phyloP scores from a whole-genome alignment of 2,888 invertebrate species.

The Ashinkailepas kermadecensis region DNA sequence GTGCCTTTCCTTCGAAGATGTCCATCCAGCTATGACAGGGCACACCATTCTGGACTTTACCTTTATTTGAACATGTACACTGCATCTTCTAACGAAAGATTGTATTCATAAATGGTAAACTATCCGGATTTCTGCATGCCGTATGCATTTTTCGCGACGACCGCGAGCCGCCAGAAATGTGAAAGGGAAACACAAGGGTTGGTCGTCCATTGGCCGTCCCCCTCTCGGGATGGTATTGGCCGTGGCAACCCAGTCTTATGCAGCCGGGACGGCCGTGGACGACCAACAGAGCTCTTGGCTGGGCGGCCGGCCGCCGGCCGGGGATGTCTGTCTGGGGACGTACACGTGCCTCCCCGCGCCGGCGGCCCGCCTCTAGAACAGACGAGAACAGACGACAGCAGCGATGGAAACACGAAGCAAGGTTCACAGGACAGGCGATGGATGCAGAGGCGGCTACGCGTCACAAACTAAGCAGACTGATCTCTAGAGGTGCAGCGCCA shows the following conservation, averaged over 20 bases:
- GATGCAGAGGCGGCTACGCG: neutral
- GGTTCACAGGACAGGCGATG: neutral
- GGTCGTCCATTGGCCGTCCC: neutral
- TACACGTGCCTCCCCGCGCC: constrained; percentile 14
- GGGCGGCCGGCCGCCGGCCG: neutral
- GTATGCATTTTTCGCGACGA: neutral
- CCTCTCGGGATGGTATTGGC: neutral
- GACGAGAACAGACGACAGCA: neutral
- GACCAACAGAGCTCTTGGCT: neutral
- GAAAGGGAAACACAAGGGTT: neutral
- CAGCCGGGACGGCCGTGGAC: constrained; percentile 4
- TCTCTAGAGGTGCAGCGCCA: too few species aligned
- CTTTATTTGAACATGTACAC: constrained; percentile 15
- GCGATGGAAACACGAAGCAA: neutral
- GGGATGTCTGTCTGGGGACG: constrained; percentile 2
- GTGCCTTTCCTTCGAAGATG: too few species aligned
- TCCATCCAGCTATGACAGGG: neutral
- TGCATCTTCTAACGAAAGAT: neutral
- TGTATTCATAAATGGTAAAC: neutral
- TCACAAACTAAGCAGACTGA: neutral
- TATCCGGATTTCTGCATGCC: neutral
- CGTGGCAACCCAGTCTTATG: constrained; percentile 2
- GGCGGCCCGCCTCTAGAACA: neutral
- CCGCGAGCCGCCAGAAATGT: neutral
- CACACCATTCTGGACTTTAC: neutral